These are phyloP conservation scores for Tetragnatha versicolor DNA, from an alignment of 1,140 invertebrate species.

Conservation along the genomic window DNA sequence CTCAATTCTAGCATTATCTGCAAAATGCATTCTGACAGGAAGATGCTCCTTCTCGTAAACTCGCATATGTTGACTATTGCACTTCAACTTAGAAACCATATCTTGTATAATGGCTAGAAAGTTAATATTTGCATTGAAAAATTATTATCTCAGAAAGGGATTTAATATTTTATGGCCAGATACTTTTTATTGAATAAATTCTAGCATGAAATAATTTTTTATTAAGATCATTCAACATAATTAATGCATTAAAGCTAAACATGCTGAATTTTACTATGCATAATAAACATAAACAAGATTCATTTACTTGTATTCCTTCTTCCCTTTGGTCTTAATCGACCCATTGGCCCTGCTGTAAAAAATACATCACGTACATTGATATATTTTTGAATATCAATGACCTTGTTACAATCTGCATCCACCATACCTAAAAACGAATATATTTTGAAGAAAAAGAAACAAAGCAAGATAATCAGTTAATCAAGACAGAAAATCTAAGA, in stretches of 20 bases:
- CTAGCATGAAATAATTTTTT: no score
- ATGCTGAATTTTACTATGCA: no score
- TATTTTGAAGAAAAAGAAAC: no score
- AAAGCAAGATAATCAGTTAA: no score
- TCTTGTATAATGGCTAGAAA: conserved; percentile 10
- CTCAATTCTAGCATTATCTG: conserved; percentile 37
- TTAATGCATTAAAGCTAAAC: no score
- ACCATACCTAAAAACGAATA: conserved; percentile 35
- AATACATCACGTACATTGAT: conserved; percentile 28
- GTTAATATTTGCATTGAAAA: no score
- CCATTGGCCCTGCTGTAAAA: conserved; percentile 29
- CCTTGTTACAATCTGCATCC: conserved; percentile 31
- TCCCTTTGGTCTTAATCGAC: conserved; percentile 27
- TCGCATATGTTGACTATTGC: conserved; percentile 33
- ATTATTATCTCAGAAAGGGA: no score
- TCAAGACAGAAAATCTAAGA: no score
- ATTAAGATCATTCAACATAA: no score
- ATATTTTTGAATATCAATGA: conserved; percentile 40
- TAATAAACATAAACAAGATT: no score
- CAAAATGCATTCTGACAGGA: conserved; percentile 44
- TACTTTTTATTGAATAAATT: no score
- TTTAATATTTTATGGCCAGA: no score
- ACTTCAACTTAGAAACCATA: conserved; percentile 1
- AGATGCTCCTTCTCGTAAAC: conserved; percentile 46
- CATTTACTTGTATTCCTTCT: conserved; percentile 28